These are phyloP conservation scores for Hemicentrotus pulcherrimus DNA, from an alignment of 35 echinoderm and acorn worm genomes.

Conservation along the genomic window DNA sequence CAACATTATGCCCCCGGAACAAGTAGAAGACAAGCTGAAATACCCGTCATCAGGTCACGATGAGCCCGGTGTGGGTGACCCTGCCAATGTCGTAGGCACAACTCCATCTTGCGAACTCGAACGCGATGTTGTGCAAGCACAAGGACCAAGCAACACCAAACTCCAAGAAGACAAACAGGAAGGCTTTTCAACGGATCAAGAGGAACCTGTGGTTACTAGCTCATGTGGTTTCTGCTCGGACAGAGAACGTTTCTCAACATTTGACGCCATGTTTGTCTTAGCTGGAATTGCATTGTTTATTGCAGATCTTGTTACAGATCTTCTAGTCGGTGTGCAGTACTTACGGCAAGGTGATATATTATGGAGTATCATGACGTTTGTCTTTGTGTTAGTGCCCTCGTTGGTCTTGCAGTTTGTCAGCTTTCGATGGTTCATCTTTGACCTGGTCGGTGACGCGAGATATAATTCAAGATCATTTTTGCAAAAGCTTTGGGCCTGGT, in stretches of 20 bases:
- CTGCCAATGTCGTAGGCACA: neutral
- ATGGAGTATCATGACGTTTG: constrained; percentile 87
- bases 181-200: too few species aligned
- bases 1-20: too few species aligned
- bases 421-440: constrained; percentile 81
- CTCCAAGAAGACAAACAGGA: neutral
- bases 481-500: constrained; percentile 68
- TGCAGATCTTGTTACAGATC: constrained; percentile 80
- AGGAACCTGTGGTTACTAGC: neutral
- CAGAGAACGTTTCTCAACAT: constrained; percentile 40
- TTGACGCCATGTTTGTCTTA: constrained; percentile 80
- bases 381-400: constrained; percentile 80
- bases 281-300: constrained; percentile 80
- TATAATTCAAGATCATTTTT: neutral
- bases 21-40: neutral
- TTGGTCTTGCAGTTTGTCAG: constrained; percentile 85
- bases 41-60: neutral
- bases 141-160: neutral
- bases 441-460: constrained; percentile 38
- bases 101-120: neutral
- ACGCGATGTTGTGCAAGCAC: neutral
- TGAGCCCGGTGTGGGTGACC: neutral
- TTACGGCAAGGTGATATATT: constrained; percentile 32
- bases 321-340: constrained; percentile 79
- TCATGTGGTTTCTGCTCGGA: neutral